These are phyloP conservation scores for Drosophila phalerata DNA, from an alignment of 2,888 invertebrate genomes.

Conservation along the genomic window DNA sequence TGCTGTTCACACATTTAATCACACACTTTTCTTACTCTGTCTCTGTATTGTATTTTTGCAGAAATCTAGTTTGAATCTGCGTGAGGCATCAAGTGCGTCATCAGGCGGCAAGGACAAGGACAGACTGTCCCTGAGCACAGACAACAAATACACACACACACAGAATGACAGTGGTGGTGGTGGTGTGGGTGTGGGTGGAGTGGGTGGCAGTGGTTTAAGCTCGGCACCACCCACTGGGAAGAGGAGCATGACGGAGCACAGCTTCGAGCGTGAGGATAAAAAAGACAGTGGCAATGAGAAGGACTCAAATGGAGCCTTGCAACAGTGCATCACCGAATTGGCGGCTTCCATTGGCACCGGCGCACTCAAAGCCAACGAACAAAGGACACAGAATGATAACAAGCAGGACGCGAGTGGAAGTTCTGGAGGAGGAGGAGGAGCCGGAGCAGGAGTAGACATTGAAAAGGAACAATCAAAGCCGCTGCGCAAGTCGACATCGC, in stretches of 20 bases:
- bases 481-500: slow-evolving; percentile 79
- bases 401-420: slow-evolving; percentile 23
- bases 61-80: slow-evolving; percentile 84
- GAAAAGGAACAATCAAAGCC: slow-evolving; percentile 55
- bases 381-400: slow-evolving; percentile 33
- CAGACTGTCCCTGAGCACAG: slow-evolving; percentile 81
- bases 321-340: slow-evolving; percentile 90
- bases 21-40: background rate
- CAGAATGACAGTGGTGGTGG: slow-evolving; percentile 47
- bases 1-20: slow-evolving; percentile 1
- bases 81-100: slow-evolving; percentile 69
- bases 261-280: slow-evolving; percentile 80
- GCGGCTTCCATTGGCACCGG: slow-evolving; percentile 86
- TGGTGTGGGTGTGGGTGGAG: slow-evolving; percentile 28
- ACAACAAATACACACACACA: slow-evolving; percentile 82
- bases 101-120: slow-evolving; percentile 67
- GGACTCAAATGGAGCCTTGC: slow-evolving; percentile 84
- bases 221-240: slow-evolving; percentile 73
- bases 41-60: slow-evolving; percentile 28
- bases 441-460: slow-evolving; percentile 4
- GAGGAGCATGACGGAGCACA: slow-evolving; percentile 67
- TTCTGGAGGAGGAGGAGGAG: slow-evolving; percentile 1
- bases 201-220: slow-evolving; percentile 56
- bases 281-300: slow-evolving; percentile 84
- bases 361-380: slow-evolving; percentile 54